phyloP scores from a whole-genome alignment of 92 coral and sea anemone species.

The Heteractis magnifica region DNA sequence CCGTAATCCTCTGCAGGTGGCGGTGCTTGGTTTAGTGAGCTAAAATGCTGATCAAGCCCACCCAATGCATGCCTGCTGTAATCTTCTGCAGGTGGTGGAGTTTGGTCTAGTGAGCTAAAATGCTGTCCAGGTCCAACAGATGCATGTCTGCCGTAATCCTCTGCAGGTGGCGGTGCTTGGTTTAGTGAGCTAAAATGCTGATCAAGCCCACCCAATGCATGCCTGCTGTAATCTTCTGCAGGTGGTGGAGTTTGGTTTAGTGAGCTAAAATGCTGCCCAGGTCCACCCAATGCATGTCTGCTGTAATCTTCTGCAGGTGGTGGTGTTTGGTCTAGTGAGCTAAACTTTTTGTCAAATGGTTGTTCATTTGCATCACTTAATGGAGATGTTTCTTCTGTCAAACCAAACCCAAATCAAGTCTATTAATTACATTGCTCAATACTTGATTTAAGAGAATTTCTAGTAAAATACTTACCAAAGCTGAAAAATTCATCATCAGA shows the following conservation, averaged over 20 bases:
- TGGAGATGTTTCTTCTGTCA: background rate
- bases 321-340: background rate
- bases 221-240: too few species aligned
- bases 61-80: background rate
- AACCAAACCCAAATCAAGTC: background rate
- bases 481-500: constrained; percentile 1
- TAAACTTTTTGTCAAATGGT: background rate
- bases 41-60: background rate
- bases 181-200: background rate
- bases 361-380: background rate
- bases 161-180: background rate
- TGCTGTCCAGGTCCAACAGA: background rate
- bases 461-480: background rate
- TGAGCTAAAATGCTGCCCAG: background rate
- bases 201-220: background rate
- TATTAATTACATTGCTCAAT: too few species aligned
- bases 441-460: background rate
- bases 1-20: background rate
- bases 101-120: background rate
- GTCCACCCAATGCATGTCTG: background rate
- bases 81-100: background rate
- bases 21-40: background rate
- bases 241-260: background rate
- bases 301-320: background rate
- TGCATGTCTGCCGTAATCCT: background rate